Evolutionary conservation across 1,140 invertebrate species (phyloP).

Genomic region (Caerostris extrusa): DNA sequence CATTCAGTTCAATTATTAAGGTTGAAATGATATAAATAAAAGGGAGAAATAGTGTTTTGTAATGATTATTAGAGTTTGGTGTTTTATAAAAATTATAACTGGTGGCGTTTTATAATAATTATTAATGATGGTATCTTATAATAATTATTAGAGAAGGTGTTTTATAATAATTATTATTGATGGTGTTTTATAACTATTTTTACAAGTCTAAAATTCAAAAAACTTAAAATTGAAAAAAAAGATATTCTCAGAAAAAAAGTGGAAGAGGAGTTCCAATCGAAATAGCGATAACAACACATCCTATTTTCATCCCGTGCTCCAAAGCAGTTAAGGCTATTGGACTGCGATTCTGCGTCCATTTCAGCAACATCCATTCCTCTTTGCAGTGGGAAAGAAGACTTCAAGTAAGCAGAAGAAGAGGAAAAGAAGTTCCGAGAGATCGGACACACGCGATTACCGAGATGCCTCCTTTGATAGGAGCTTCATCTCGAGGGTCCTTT

Average conservation of each 20-base stretch:
- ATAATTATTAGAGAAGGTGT: too few species aligned
- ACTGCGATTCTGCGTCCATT: slow-evolving; percentile 34
- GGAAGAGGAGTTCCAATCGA: background rate
- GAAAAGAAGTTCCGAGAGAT: background rate
- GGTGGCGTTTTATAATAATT: too few species aligned
- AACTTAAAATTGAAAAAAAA: background rate
- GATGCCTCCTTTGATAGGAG: background rate
- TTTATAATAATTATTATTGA: too few species aligned
- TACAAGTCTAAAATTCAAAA: background rate
- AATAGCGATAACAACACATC: background rate
- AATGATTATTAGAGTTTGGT: too few species aligned
- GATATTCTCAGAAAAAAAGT: background rate
- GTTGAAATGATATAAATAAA: too few species aligned
- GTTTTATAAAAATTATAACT: too few species aligned
- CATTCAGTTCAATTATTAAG: too few species aligned
- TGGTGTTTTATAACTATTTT: too few species aligned
- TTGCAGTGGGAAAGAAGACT: background rate
- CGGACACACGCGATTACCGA: slow-evolving; percentile 38
- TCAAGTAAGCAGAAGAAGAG: background rate
- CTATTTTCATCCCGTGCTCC: background rate
- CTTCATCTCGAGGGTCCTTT: slow-evolving; percentile 25
- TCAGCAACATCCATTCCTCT: background rate
- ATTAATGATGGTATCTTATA: too few species aligned
- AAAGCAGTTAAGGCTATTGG: background rate
- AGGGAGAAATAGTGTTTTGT: too few species aligned